These are phyloP conservation scores for Hemitrygon akajei DNA, from an alignment of 2,797 vertebrate genomes.

Conservation along the genomic window DNA sequence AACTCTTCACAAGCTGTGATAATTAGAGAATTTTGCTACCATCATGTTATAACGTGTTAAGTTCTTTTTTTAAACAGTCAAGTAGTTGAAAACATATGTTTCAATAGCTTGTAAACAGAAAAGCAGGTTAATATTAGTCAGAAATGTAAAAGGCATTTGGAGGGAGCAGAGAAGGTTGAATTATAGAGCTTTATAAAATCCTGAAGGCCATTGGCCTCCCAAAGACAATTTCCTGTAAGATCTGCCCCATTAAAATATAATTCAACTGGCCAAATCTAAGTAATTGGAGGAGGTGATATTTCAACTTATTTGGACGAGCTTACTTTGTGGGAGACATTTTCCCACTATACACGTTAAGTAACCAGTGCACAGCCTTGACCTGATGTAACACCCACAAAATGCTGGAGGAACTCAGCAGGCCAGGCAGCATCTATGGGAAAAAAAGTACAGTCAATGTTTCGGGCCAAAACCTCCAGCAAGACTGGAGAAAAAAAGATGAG, in stretches of 20 bases:
- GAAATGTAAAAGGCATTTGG: background rate
- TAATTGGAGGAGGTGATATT: background rate
- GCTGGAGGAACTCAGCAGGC: too few relatives aligned
- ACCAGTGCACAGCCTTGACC: background rate
- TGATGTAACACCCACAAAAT: too few relatives aligned
- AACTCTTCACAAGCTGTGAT: background rate
- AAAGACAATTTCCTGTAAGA: background rate
- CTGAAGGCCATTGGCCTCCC: background rate
- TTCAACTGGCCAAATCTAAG: background rate
- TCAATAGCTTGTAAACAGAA: background rate
- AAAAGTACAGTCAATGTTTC: too few relatives aligned
- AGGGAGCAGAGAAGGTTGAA: too few relatives aligned
- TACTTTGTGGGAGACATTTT: background rate
- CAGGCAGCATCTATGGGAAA: too few relatives aligned
- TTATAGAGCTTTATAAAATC: too few relatives aligned
- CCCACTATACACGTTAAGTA: background rate
- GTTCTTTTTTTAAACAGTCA: background rate
- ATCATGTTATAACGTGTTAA: background rate
- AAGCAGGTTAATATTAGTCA: background rate
- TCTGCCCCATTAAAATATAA: background rate
- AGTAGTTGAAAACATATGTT: background rate
- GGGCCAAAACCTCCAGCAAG: too few relatives aligned
- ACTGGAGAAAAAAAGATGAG: too few relatives aligned
- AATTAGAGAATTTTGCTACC: background rate
- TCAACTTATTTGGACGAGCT: background rate